Evolutionary conservation across 2,113 vertebrate species (phyloP).

Genomic region (Brachirus orientalis): DNA sequence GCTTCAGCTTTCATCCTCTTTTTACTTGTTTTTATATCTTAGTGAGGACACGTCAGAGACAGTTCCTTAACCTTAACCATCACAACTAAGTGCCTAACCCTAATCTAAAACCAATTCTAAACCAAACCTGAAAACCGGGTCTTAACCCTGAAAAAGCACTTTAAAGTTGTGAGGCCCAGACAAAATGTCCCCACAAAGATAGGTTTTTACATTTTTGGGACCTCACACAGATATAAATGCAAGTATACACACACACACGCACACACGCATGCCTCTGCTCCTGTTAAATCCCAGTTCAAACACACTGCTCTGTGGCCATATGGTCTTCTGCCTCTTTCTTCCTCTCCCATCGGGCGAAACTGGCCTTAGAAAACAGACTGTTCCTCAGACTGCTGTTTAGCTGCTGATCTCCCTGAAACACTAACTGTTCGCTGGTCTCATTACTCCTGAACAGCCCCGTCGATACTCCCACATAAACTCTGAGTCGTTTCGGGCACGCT

Average conservation of each 20-base stretch:
- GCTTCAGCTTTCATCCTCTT: constrained; percentile 29
- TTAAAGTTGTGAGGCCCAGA: not conserved
- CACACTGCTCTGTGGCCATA: constrained; percentile 57
- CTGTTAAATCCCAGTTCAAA: constrained; percentile 67
- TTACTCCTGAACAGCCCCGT: constrained; percentile 43
- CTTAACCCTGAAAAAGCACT: too few species aligned
- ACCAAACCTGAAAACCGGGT: too few species aligned
- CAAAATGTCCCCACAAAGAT: not conserved
- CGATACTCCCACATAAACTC: constrained; percentile 28
- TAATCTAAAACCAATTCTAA: too few species aligned
- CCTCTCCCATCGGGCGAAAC: constrained; percentile 48
- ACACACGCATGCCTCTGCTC: constrained; percentile 24
- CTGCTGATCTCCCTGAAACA: constrained; percentile 50
- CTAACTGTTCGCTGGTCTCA: constrained; percentile 43
- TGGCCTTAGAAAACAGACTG: constrained; percentile 38
- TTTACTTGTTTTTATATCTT: too few species aligned
- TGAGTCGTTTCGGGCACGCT: too few species aligned
- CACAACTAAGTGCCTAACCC: too few species aligned
- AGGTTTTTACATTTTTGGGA: not conserved
- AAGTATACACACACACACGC: constrained; percentile 1
- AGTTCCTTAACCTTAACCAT: too few species aligned
- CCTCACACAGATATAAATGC: constrained; percentile 14
- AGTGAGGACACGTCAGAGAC: too few species aligned
- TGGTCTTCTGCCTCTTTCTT: constrained; percentile 27
- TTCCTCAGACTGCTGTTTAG: constrained; percentile 33